phyloP scores from a whole-genome alignment of 2,888 invertebrate genomes.

The Lutraria lutraria region DNA sequence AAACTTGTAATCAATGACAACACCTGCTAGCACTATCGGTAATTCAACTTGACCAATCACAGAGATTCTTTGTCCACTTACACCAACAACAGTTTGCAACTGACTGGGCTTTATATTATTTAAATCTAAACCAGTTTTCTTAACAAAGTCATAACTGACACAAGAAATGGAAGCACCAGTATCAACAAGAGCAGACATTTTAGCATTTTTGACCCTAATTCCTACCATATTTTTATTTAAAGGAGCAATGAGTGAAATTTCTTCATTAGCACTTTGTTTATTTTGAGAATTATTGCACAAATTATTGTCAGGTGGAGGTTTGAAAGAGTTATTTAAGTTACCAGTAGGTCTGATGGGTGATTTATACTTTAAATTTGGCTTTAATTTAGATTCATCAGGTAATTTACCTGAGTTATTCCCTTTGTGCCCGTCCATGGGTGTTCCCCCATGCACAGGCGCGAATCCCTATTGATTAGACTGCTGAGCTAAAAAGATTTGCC shows the following conservation, averaged over 20 bases:
- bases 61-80: conserved; percentile 30
- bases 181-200: conserved; percentile 41
- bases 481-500: too few relatives aligned
- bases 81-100: conserved; percentile 30
- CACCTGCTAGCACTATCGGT: conserved; percentile 33
- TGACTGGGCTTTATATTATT: not conserved
- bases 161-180: conserved; percentile 49
- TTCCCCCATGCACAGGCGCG: too few relatives aligned
- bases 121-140: conserved; percentile 29
- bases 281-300: too few relatives aligned
- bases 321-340: too few relatives aligned
- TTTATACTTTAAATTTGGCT: too few relatives aligned
- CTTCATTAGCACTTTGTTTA: too few relatives aligned
- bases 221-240: conserved; percentile 43
- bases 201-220: conserved; percentile 26
- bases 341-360: too few relatives aligned
- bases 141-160: conserved; percentile 43
- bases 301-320: too few relatives aligned
- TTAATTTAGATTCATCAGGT: too few relatives aligned
- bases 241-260: conserved; percentile 36
- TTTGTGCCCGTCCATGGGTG: too few relatives aligned
- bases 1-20: conserved; percentile 34
- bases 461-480: too few relatives aligned
- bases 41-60: conserved; percentile 44
- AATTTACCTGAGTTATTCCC: too few relatives aligned